phyloP scores from a whole-genome alignment of 2,888 invertebrate genomes.

The Antheraea assamensis region DNA sequence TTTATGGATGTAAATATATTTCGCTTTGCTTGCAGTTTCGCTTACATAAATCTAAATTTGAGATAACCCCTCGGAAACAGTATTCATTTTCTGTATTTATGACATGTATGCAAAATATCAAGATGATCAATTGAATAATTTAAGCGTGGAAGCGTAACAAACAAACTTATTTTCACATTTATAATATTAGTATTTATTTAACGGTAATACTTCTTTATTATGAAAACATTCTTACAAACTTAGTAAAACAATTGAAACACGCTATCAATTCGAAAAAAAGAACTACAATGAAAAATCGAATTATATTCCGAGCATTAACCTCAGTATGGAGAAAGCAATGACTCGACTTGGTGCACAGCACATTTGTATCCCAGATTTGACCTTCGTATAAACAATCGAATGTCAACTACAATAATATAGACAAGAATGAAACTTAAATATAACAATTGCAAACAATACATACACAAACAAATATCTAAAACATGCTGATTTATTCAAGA shows the following conservation, averaged over 20 bases:
- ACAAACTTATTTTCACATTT: no score
- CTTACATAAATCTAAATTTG: no score
- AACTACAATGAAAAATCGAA: not conserved
- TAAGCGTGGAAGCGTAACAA: no score
- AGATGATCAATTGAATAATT: no score
- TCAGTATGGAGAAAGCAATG: not conserved
- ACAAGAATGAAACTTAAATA: not conserved
- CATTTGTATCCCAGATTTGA: not conserved
- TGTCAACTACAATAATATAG: not conserved
- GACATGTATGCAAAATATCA: no score
- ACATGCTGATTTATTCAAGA: not conserved
- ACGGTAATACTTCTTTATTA: not conserved
- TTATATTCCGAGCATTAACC: not conserved
- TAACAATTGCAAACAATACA: not conserved
- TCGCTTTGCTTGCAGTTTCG: no score
- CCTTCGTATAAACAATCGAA: not conserved
- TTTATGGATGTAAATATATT: no score
- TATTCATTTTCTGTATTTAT: no score
- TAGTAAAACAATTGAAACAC: not conserved
- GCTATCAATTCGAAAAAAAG: no score
- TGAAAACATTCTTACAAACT: not conserved
- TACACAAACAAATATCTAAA: not conserved
- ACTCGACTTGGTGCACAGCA: not conserved
- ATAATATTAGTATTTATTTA: no score
- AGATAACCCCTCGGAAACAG: no score